Evolutionary conservation across 2,797 vertebrate genomes (phyloP), one percentile per base, ranked within the genome.

Genomic region (Acropternis orthonyx): DNA sequence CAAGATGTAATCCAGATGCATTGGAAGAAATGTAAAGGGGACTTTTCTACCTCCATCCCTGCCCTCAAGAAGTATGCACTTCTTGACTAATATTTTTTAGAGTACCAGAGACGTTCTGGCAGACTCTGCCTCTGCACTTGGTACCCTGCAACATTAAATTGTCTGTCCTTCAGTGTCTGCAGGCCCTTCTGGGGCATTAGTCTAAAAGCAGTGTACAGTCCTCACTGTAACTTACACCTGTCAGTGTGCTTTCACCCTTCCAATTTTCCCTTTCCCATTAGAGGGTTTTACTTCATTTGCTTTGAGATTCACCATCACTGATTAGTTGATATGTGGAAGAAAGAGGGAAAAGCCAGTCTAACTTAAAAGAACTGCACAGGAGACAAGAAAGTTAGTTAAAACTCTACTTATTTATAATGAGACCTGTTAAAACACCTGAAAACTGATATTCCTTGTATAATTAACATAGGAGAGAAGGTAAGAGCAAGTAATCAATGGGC

Each of bases 351-450:
- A 72, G 12, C 32, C n/a, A 49, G 6, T 48, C 37, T 54, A 68
- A 36, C 56, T 61, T 46, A 15, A 56, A 72, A 83, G 51, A 94
- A 72, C 36, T 59, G 17, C 6, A 7, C 27, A 73, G 43, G 21
- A 88, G 83, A 22, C 10, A 32, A 16, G 28, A 23, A 65, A 85
- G 44, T 85, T 56, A 36, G 51, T 84, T 92, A 73, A 91, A 85
- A 84, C 18, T 58, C 30, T 44, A 2, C 7, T 3, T 73, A 17
- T 32, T 55, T 81, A 49, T 69, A 59, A 27, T 13, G 24, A 80
- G 66, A 62, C 13, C 44, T 63, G 8, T 76, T 81, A 55, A 58
- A 91, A 92, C 24, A 75, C 62, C 44, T 46, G 21, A 36, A 80
- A 65, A 61, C 30, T 88, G 85, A 63, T 22, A 14, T 18, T 48